phyloP scores from a whole-genome alignment of 2,888 invertebrate species.

The Chamaedrilus cognettii region DNA sequence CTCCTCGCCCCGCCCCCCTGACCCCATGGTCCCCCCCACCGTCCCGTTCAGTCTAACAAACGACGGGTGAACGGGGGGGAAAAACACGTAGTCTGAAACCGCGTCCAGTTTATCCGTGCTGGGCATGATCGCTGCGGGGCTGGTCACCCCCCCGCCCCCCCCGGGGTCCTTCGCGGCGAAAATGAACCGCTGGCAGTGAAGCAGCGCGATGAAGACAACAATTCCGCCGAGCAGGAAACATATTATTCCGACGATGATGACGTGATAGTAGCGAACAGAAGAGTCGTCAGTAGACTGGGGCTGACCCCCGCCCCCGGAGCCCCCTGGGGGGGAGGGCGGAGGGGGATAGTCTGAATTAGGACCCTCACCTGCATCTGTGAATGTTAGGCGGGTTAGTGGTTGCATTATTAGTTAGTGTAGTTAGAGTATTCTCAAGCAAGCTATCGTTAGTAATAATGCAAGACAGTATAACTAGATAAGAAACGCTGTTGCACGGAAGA shows the following conservation, averaged over 20 bases:
- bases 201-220: slow-evolving; percentile 12
- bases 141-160: neutral
- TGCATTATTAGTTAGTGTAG: too few relatives aligned
- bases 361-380: too few relatives aligned
- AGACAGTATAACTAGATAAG: too few relatives aligned
- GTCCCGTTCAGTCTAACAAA: too few relatives aligned
- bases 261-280: slow-evolving; percentile 17
- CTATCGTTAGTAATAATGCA: too few relatives aligned
- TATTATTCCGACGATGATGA: slow-evolving; percentile 17
- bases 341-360: too few relatives aligned
- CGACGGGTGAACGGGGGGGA: slow-evolving; percentile 16
- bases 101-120: slow-evolving; percentile 6
- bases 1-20: neutral
- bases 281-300: too few relatives aligned
- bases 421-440: too few relatives aligned
- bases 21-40: slow-evolving; percentile 11
- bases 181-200: slow-evolving; percentile 16
- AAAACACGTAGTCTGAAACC: slow-evolving; percentile 15
- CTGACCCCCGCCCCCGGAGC: too few relatives aligned
- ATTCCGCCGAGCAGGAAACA: slow-evolving; percentile 18
- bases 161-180: slow-evolving; percentile 9
- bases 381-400: too few relatives aligned
- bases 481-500: too few relatives aligned
- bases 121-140: slow-evolving; percentile 4
- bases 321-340: neutral